Evolutionary conservation across 2,113 vertebrate species (phyloP).

Genomic region (Kobus ellipsiprymnus): DNA sequence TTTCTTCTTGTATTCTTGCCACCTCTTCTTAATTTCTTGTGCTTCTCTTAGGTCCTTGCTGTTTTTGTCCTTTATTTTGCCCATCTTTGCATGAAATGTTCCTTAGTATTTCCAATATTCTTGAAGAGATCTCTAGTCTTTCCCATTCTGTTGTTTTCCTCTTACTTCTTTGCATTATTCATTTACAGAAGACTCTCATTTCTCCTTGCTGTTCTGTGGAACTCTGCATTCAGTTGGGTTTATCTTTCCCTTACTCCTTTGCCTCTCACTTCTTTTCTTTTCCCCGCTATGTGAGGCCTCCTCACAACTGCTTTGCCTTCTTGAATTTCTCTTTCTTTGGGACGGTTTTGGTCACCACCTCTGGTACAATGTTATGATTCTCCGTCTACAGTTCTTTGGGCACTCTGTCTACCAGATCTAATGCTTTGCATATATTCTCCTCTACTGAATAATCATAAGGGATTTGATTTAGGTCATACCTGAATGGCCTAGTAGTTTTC

Average conservation of each 20-base stretch:
- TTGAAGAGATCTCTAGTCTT: background rate
- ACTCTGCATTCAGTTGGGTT: background rate
- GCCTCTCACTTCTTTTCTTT: background rate
- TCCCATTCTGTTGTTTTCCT: background rate
- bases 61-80: background rate
- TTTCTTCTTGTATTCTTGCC: background rate
- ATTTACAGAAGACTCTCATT: background rate
- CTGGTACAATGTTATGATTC: background rate
- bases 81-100: background rate
- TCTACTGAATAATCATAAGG: background rate
- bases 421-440: background rate
- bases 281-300: background rate
- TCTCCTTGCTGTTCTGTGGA: background rate
- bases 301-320: background rate
- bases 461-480: background rate
- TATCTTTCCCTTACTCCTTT: background rate
- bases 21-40: background rate
- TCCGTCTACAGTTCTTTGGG: background rate
- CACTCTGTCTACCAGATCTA: background rate
- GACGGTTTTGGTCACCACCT: background rate
- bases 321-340: background rate
- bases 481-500: background rate
- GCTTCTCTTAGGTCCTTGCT: background rate
- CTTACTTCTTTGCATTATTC: background rate
- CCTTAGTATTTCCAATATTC: background rate